phyloP scores from a whole-genome alignment of 2,888 invertebrate species.

The Cryptus armator region DNA sequence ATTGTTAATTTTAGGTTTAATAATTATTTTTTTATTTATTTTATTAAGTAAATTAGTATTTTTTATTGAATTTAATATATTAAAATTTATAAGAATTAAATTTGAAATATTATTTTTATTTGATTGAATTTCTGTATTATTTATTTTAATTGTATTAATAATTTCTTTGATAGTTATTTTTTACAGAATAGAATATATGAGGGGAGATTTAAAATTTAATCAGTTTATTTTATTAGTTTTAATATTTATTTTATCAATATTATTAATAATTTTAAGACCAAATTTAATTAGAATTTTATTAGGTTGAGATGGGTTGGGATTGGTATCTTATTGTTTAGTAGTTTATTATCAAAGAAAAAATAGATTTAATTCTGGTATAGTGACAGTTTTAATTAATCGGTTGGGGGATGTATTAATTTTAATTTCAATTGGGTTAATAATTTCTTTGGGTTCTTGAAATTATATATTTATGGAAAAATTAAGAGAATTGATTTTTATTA shows the following conservation, averaged over 20 bases:
- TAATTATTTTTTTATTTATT: slow-evolving; percentile 77
- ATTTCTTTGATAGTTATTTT: slow-evolving; percentile 86
- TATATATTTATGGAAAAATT: slow-evolving; percentile 85
- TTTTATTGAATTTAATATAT: slow-evolving; percentile 75
- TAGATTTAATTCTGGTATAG: slow-evolving; percentile 90
- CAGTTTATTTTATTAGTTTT: slow-evolving; percentile 89
- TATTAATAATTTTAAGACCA: slow-evolving; percentile 89
- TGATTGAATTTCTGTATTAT: slow-evolving; percentile 89
- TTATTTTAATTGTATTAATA: slow-evolving; percentile 88
- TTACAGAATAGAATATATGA: slow-evolving; percentile 87
- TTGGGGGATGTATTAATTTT: slow-evolving; percentile 90
- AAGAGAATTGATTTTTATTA: slow-evolving; percentile 83
- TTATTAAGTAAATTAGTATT: slow-evolving; percentile 85
- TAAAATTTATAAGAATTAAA: slow-evolving; percentile 86
- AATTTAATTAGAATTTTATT: slow-evolving; percentile 90
- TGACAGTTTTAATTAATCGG: slow-evolving; percentile 91
- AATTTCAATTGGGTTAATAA: slow-evolving; percentile 87
- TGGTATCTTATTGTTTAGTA: slow-evolving; percentile 91
- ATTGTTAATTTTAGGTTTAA: slow-evolving; percentile 85
- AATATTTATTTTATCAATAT: slow-evolving; percentile 89
- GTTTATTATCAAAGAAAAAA: slow-evolving; percentile 90
- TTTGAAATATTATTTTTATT: slow-evolving; percentile 87
- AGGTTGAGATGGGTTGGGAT: slow-evolving; percentile 91
- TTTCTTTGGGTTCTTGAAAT: slow-evolving; percentile 86
- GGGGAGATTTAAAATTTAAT: slow-evolving; percentile 86